Base-by-base conservation (phyloP, 2,113 vertebrate species). In the Herpetotheres cachinnans region DNA sequence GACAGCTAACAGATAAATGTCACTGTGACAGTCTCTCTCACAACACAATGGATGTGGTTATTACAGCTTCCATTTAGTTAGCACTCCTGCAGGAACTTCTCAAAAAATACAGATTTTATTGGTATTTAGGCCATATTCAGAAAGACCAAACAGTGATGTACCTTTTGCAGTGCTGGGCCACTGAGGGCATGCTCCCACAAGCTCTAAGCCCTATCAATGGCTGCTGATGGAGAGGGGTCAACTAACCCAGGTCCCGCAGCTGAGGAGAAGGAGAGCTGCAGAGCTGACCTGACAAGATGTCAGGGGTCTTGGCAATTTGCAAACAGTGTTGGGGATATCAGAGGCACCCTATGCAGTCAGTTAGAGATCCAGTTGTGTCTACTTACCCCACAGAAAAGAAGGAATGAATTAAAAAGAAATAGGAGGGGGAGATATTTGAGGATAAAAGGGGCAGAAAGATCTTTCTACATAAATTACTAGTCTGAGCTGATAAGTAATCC, bases 241-340 rank as follows among this genome's bases (percentile, higher is more conserved):
- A 32, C 40, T 73, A 40, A 49, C 21, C 16, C 18, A 38, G 10
- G 52, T 47, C 25, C 56, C 1, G 1, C 0, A 0, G 7, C 19
- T 26, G 11, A 40, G 55, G 10, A 88, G 38, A 46, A 59, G 26
- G n/a, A 59, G 5, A 62, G 25, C 5, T 69, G 50, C 44, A 47
- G 8, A 72, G 5, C 15, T 82, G 61, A 52, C 30, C 30, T 61
- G 24, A 10, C 0, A 1, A 26, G 20, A 54, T 3, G 0, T 44
- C 49, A 18, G 36, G 1, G 0, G 17, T 42, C 65, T 55, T 2
- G 0, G 25, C 27, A 87, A 84, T 27, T 30, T 27, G 32, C 10
- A 63, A 47, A n/a, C 4, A 11, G 32, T 19, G 24, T 9, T 62
- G 21, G 18, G 24, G 70, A 12, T 36, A 20, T 38, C 29, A 81